Evolutionary conservation across 2,888 invertebrate genomes (phyloP), one percentile per base, ranked within the genome.

Genomic region (Agrypnus murinus): DNA sequence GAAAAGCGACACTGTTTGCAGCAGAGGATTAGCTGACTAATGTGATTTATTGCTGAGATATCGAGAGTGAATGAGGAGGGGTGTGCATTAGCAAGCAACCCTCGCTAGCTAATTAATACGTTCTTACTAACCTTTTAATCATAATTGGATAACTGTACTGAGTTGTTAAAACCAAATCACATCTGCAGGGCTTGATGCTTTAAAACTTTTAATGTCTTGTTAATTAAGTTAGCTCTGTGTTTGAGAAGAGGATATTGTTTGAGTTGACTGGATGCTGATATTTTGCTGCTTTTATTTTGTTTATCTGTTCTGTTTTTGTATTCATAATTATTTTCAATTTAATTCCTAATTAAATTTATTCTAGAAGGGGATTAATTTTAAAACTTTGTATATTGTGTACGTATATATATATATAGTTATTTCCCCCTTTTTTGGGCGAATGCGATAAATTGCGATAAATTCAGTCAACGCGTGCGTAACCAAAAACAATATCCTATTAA

Each of bases 41-140:
- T 84, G 82, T 84, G 84, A 84, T 84, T 84, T 84, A 84, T 84
- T 79, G 80, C 82, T 73, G 78, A 80, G 83, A 83, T 84, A 84
- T 84, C 81, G 82, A 79, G 81, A 25, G 25, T 25, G 25, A 25
- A 5, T n/a, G n/a, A n/a, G 5, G 25, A 80, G 80, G 80, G 78
- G 74, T 77, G 79, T 79, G 80, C 80, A 81, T 81, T 80, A 81
- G 78, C 78, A 77, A 25, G 25, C 43, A 55, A 73, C 78, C 78
- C 79, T 75, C 78, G 77, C 77, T 73, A 80, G 81, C 82, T 84
- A 85, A 86, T 86, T 86, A 86, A 85, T 85, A 85, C 84, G 81
- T 85, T 83, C 84, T 85, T 85, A 84, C 84, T 83, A 85, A 84
- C 86, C 84, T 85, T 85, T 86, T 85, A 86, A 85, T 86, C 84